Evolutionary conservation across 2,797 vertebrate genomes (phyloP).

Genomic region (Neomorphus geoffroyi): DNA sequence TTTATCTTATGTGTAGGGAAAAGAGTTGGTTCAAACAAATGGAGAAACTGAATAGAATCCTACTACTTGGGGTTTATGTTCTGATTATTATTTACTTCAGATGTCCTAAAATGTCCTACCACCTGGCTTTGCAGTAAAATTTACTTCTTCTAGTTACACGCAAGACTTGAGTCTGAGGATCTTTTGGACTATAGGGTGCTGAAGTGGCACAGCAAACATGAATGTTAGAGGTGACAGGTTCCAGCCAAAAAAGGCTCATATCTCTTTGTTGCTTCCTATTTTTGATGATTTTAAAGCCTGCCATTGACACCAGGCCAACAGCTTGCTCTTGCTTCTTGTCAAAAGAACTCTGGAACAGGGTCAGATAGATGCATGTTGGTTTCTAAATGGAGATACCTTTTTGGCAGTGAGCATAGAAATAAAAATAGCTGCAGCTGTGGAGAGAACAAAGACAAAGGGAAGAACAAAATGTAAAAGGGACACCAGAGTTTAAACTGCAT

Average conservation of each 20-base stretch:
- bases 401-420: background rate
- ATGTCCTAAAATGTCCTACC: background rate
- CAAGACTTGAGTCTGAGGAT: background rate
- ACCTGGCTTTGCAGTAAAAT: background rate
- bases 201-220: background rate
- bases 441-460: background rate
- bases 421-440: background rate
- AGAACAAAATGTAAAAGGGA: background rate
- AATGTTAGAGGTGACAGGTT: background rate
- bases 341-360: background rate
- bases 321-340: background rate
- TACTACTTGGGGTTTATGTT: background rate
- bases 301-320: background rate
- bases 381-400: background rate
- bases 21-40: background rate
- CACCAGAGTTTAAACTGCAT: background rate
- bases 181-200: background rate
- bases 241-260: background rate
- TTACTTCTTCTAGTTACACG: background rate
- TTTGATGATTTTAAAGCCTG: background rate
- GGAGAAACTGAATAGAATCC: background rate
- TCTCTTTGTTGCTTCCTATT: background rate
- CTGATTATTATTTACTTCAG: background rate
- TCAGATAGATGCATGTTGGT: background rate
- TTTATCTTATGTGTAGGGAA: background rate